These are phyloP conservation scores for Rachycentron canadum DNA, from an alignment of 2,797 vertebrate genomes.

Conservation along the genomic window DNA sequence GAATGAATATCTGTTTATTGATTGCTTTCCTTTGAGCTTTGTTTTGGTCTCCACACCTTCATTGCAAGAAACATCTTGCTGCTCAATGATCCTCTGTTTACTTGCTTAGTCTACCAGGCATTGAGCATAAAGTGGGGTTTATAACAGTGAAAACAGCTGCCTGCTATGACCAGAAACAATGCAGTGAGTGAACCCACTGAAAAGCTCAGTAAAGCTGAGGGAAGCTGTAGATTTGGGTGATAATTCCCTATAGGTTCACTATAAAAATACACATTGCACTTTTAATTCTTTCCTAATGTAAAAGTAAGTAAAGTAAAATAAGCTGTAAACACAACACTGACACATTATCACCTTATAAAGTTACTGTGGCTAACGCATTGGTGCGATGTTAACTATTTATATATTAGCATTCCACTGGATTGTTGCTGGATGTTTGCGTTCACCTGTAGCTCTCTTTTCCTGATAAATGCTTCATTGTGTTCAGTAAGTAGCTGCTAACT, in stretches of 20 bases:
- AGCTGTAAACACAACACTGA: neutral
- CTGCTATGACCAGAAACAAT: neutral
- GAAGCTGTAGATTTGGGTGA: neutral
- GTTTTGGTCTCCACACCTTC: no score
- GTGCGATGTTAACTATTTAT: neutral
- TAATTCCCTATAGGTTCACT: neutral
- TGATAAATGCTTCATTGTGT: neutral
- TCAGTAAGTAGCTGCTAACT: no score
- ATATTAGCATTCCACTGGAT: neutral
- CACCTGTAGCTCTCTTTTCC: neutral
- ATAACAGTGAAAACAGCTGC: neutral
- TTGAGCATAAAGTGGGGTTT: no score
- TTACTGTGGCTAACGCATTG: neutral
- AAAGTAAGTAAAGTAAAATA: no score
- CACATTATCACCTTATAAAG: neutral
- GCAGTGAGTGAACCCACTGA: neutral
- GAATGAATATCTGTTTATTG: no score
- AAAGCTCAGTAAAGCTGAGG: neutral
- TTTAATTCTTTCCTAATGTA: no score
- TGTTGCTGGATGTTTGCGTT: no score
- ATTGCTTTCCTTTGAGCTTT: no score
- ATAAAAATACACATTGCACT: neutral
- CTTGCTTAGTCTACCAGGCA: no score
- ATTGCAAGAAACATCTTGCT: neutral
- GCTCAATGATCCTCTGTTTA: no score